Evolutionary conservation across 1,140 invertebrate genomes (phyloP), one percentile per base, ranked within the genome.

Genomic region (Pseudobourletiella spinata): DNA sequence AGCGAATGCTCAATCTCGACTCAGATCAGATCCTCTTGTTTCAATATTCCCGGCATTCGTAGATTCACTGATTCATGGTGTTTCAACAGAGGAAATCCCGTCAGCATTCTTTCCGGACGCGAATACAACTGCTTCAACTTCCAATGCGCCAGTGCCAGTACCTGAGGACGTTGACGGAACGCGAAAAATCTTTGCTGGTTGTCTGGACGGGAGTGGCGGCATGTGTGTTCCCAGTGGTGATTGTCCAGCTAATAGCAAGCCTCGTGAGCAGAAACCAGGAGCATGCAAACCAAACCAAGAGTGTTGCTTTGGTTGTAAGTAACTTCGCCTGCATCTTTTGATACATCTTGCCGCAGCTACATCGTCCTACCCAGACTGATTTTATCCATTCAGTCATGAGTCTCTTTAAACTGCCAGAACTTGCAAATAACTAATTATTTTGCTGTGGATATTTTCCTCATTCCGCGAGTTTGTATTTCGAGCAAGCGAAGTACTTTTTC

Each of bases 271-370:
- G 15, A 59, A 59, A 35, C n/a, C 50, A 2, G 30, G 24, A 20
- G 61, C 62, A 15, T 67, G 66, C 29, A 30, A 18, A 16, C 2
- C 24, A 3, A 54, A 57, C 4, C 29, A 61, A 55, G 66, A 67
- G 28, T 67, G 66, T 30, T 67, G 66, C 29, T 64, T 61, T 55
- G 61, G 32, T 28, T 4, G 66, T 67, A 52, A 57, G 43, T 56
- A 39, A 39, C 32, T 28, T 16, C 43, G 26, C 46, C 16, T 48
- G 18, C 32, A 39, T 39, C n/a, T n/a, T n/a, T n/a, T n/a, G n/a
- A n/a, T n/a, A n/a, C n/a, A n/a, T n/a, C n/a, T n/a, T n/a, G n/a
- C n/a, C n/a, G n/a, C n/a, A n/a, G n/a, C n/a, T n/a, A n/a, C n/a
- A n/a, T n/a, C n/a, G n/a, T n/a, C n/a, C n/a, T n/a, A n/a, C n/a